Base-by-base conservation (phyloP, 2,888 invertebrate species). In the Netelia virgata region DNA sequence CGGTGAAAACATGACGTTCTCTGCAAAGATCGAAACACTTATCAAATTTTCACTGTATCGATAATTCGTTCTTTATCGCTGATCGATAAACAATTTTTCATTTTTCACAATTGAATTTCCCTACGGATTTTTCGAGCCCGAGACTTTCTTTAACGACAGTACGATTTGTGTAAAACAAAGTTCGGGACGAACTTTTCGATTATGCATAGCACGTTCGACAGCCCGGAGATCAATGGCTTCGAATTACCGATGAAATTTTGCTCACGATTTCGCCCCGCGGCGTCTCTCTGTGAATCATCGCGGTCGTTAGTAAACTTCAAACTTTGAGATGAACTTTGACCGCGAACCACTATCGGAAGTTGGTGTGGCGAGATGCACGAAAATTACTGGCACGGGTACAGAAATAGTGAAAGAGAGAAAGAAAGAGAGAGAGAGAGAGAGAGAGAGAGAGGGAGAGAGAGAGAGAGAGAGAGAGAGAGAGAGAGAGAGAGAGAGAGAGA, bases 1-100 rank as follows among this genome's bases (percentile, higher is more conserved):
- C 89, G 97, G 97, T 89, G 96, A 95, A 93, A 96, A 95, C 96
- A 96, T 96, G 94, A 95, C 95, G 94, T 95, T 94, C 94, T 96
- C 96, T 96, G 96, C 88, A 87, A 87, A 86, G 9, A 81, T 83
- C 63, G 80, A 77, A 83, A 77, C 68, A 18, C 16, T 80, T 50
- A 10, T 75, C 14, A 81, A 68, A 20, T 47, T 81, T 57, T 80
- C 14, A n/a, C 11, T n/a, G 18, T 36, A n/a, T 16, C 28, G n/a
- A 69, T 43, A 47, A 43, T 55, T 55, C 8, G n/a, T 55, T 55
- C 1, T 55, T 55, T 16, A 9, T 50, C 16, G 64, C 5, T 66
- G n/a, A 50, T 23, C 50, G 28, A 47, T 36, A 36, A 63, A 74
- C 16, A 16, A 16, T 2, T 57, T 55, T 43, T n/a, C 10, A 14